Conservation (phyloP, 2,113 vertebrate genomes). For the Pituophis catenifer region DNA sequence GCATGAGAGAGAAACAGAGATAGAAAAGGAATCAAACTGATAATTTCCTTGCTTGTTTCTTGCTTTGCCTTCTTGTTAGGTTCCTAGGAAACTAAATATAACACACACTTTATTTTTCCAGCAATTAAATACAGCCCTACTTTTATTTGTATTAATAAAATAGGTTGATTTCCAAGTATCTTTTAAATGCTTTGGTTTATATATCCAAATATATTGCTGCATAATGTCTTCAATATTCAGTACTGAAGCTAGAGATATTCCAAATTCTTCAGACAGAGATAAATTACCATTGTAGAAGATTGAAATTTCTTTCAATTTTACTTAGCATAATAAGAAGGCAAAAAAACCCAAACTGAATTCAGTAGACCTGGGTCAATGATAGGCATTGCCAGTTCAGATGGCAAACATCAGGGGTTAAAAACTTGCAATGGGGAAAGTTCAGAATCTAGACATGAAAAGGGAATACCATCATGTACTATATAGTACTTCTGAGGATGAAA, state of each 20-base stretch:
- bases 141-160: neutral
- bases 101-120: neutral
- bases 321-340: neutral
- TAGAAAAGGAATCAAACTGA: neutral
- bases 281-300: neutral
- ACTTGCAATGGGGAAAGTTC: neutral
- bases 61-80: neutral
- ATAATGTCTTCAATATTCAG: neutral
- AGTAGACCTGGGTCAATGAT: neutral
- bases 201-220: neutral
- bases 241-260: neutral
- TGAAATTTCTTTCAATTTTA: neutral
- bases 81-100: neutral
- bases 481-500: neutral
- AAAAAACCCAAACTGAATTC: neutral
- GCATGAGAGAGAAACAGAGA: neutral
- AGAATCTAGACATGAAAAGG: neutral
- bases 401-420: neutral
- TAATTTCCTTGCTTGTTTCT: neutral
- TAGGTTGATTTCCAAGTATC: constrained; percentile 2
- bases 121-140: neutral
- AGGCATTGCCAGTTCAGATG: neutral
- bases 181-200: neutral
- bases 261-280: neutral
- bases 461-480: neutral